Conservation (phyloP, 2,888 invertebrate genomes). For the Netelia fuscicornis region DNA sequence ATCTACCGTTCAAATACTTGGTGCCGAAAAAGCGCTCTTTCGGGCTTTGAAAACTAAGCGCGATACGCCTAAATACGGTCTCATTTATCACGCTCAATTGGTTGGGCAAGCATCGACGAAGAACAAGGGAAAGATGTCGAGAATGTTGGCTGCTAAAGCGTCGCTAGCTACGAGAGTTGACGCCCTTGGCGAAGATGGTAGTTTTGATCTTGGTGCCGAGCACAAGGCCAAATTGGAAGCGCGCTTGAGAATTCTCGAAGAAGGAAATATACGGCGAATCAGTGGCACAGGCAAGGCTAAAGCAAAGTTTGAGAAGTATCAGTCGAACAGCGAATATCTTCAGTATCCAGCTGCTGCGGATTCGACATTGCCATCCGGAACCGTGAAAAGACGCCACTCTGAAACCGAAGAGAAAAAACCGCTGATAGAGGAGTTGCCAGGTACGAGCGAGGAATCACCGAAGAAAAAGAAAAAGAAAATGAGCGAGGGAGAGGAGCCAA, state of each 20-base stretch:
- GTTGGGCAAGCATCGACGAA: conserved; percentile 95
- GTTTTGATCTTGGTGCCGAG: conserved; percentile 93
- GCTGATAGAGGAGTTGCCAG: conserved; percentile 81
- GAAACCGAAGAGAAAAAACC: conserved; percentile 77
- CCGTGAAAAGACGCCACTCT: conserved; percentile 87
- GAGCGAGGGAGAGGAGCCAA: conserved; percentile 50
- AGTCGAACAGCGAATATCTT: conserved; percentile 91
- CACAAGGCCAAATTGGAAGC: conserved; percentile 96
- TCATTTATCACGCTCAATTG: conserved; percentile 98
- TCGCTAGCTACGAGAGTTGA: conserved; percentile 97
- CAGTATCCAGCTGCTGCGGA: conserved; percentile 93
- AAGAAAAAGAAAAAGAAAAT: conserved; percentile 83
- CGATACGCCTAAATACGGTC: conserved; percentile 99
- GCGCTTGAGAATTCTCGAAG: conserved; percentile 92
- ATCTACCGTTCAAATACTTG: conserved; percentile 98
- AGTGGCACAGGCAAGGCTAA: conserved; percentile 96
- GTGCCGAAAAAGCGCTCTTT: conserved; percentile 99
- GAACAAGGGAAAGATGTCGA: conserved; percentile 97
- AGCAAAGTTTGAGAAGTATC: conserved; percentile 97
- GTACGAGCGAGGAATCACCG: conserved; percentile 71
- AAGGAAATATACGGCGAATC: conserved; percentile 92
- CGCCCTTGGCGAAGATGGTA: conserved; percentile 96
- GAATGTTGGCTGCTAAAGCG: conserved; percentile 99
- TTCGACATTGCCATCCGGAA: conserved; percentile 90
- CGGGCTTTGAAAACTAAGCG: conserved; percentile 98